Base-by-base conservation (phyloP, 2,888 invertebrate species). In the Notocelia uddmanniana region DNA sequence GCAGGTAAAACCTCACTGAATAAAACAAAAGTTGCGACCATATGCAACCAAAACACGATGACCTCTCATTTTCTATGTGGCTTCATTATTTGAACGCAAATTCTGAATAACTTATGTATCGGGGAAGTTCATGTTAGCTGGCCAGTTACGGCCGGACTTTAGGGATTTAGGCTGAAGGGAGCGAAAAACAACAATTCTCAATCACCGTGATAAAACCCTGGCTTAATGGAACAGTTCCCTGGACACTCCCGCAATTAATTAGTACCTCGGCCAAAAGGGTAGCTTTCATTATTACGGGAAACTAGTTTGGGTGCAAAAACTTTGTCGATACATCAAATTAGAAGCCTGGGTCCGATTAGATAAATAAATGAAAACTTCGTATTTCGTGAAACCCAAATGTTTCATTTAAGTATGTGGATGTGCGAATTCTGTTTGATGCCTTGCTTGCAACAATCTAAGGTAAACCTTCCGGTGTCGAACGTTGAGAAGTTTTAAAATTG, bases 151-250 rank as follows among this genome's bases (percentile, higher is more conserved):
- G 81, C 85, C 83, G 91, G 87, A 88, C 89, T 87, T 85, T 85
- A 79, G 90, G 92, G 90, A 90, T 88, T 90, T 85, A 76, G 77
- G 78, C 76, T 79, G 82, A 86, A 89, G 89, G 89, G 83, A 83
- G 83, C 84, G 86, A 87, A 86, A 88, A 88, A 89, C 85, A 89
- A 88, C 87, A 85, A 85, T 85, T 83, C 87, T 84, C 87, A 85
- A 84, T 87, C 83, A 84, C 81, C 81, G 85, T 81, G 86, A 85
- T 83, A 85, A 84, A 83, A 80, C 81, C 82, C 79, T 48, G 81
- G 89, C 85, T 86, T 93, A 93, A 93, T 93, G 92, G 91, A 90
- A 79, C 83, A 81, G 81, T 77, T 86, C 87, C 88, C 84, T 83
- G 80, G 84, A 80, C 80, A 87, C 87, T 83, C 85, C 82, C 80